Conservation (phyloP, 2,113 vertebrate genomes). For the Myotis davidii region DNA sequence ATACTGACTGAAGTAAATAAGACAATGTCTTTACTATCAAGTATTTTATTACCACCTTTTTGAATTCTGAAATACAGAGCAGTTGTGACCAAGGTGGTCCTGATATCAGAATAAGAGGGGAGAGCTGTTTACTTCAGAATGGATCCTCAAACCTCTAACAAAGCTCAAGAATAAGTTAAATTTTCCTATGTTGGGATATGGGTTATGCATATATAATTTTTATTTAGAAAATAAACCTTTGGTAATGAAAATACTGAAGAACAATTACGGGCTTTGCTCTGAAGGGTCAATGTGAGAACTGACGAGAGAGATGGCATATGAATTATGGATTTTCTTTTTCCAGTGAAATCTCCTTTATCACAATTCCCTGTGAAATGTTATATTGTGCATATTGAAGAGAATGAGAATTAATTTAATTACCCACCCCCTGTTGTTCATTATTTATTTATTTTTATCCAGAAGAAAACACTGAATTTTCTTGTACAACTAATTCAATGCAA, state of each 20-base stretch:
- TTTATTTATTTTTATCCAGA: slow-evolving; percentile 10
- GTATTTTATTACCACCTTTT: neutral
- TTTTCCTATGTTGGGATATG: neutral
- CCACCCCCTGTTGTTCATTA: neutral
- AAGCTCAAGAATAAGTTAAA: neutral
- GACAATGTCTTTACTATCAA: slow-evolving; percentile 9
- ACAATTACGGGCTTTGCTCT: neutral
- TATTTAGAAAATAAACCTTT: slow-evolving; percentile 51
- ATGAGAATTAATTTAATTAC: slow-evolving; percentile 29
- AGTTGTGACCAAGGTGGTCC: neutral
- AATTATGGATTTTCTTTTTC: slow-evolving; percentile 61
- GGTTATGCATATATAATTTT: neutral
- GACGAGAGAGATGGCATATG: neutral
- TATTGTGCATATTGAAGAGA: neutral
- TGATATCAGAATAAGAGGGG: neutral
- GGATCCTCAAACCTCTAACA: neutral
- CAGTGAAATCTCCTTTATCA: slow-evolving; percentile 18
- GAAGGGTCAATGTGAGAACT: slow-evolving; percentile 13
- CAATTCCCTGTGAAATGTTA: slow-evolving; percentile 8
- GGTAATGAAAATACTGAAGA: neutral
- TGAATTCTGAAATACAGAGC: neutral
- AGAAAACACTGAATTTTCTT: slow-evolving; percentile 13
- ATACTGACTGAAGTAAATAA: neutral
- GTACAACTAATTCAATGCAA: neutral
- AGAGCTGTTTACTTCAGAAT: neutral